phyloP scores from a whole-genome alignment of 2,888 invertebrate genomes.

The Tiphia femorata region DNA sequence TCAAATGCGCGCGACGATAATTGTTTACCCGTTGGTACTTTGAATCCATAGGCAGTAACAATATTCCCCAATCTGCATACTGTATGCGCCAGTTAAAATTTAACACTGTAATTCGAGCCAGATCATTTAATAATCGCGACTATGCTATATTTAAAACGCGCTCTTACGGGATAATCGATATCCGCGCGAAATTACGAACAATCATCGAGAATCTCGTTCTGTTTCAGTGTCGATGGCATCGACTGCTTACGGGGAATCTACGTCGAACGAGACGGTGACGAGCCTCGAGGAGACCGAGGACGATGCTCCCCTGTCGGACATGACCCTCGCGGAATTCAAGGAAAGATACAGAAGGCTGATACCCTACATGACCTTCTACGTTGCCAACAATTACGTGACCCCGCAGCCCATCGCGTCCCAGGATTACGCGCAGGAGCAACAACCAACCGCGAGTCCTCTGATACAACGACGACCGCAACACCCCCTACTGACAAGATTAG shows the following conservation, averaged over 20 bases:
- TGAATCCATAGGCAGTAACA: no score
- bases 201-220: constrained; percentile 13
- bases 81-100: no score
- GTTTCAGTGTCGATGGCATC: constrained; percentile 50
- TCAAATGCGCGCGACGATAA: no score
- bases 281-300: constrained; percentile 35
- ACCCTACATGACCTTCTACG: constrained; percentile 87
- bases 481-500: constrained; percentile 5
- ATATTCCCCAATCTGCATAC: no score
- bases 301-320: constrained; percentile 37
- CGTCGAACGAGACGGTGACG: constrained; percentile 39
- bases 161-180: no score
- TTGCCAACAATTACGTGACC: constrained; percentile 74
- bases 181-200: no score
- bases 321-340: constrained; percentile 70
- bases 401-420: constrained; percentile 50
- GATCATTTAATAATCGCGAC: no score
- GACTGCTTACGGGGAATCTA: constrained; percentile 12
- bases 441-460: background rate
- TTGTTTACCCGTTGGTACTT: no score
- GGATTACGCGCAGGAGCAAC: constrained; percentile 16
- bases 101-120: no score
- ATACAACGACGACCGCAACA: constrained; percentile 13
- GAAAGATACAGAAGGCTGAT: constrained; percentile 83
- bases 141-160: no score